Conservation (phyloP, 2,888 invertebrate species). For the Helicoverpa assulta region DNA sequence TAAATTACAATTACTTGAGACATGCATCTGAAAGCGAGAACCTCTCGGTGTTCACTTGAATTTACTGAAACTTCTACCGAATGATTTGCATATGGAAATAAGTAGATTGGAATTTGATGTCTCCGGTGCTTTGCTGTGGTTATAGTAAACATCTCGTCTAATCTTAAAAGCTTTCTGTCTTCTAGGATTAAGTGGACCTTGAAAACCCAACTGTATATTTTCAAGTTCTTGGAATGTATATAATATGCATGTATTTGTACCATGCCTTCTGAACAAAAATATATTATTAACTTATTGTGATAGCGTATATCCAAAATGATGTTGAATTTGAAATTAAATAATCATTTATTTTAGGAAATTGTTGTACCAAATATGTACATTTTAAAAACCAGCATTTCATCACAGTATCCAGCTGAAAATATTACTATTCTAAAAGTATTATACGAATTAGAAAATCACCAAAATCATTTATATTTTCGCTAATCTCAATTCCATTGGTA, state of each 20-base stretch:
- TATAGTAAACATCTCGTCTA: slow-evolving; percentile 7
- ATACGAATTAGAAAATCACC: no score
- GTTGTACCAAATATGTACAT: no score
- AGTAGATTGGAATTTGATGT: slow-evolving; percentile 18
- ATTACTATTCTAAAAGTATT: no score
- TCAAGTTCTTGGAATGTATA: no score
- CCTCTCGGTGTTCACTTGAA: slow-evolving; percentile 18
- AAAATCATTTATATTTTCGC: not conserved
- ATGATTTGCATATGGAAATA: slow-evolving; percentile 35
- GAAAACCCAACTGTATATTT: not conserved
- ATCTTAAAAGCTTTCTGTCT: not conserved
- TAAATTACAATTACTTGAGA: slow-evolving; percentile 56
- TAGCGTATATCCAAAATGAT: no score
- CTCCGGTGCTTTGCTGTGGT: not conserved
- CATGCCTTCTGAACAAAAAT: no score
- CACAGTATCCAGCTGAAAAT: no score
- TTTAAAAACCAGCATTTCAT: no score
- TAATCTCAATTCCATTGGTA: not conserved
- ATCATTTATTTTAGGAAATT: no score
- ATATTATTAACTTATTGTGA: no score
- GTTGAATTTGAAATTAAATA: no score
- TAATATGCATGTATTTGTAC: no score
- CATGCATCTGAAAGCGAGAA: slow-evolving; percentile 31
- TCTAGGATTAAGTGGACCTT: not conserved
- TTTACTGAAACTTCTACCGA: slow-evolving; percentile 17